These are phyloP conservation scores for Brachyptera risi DNA, from an alignment of 2,888 invertebrate species.

Conservation along the genomic window DNA sequence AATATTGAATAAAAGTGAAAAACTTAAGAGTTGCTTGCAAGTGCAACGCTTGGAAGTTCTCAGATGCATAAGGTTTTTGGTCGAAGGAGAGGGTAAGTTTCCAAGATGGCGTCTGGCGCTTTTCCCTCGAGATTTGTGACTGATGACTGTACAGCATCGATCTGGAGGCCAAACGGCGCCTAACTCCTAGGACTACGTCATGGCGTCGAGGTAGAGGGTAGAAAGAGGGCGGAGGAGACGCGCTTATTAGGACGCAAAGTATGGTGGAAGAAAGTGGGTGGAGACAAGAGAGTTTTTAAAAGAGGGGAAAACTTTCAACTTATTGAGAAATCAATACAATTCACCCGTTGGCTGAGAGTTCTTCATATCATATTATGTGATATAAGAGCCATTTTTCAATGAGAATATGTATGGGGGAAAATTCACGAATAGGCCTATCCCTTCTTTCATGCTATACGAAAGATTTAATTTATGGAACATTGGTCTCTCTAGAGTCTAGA, in stretches of 20 bases:
- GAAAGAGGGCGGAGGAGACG: slow-evolving; percentile 5
- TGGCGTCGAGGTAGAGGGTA: slow-evolving; percentile 1
- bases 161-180: slow-evolving; percentile 20
- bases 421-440: no score
- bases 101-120: slow-evolving; percentile 23
- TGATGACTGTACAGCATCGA: slow-evolving; percentile 25
- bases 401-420: no score
- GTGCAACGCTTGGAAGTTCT: no score
- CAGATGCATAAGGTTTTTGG: no score
- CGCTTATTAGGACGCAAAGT: slow-evolving; percentile 13
- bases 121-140: neutral
- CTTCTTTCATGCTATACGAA: no score
- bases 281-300: slow-evolving; percentile 21
- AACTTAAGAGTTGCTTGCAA: no score
- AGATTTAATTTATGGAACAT: no score
- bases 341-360: no score
- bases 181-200: neutral
- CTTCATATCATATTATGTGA: no score
- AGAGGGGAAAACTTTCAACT: neutral
- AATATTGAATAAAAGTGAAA: no score
- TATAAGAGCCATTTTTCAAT: no score
- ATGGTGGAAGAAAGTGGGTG: slow-evolving; percentile 31
- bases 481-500: no score
- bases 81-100: neutral
- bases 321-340: slow-evolving; percentile 12